Percentiles rank a stretch among this genome's conserved stretches.
phyloP scores from a whole-genome alignment of 2,113 vertebrate species.

The Syrmaticus mikado region DNA sequence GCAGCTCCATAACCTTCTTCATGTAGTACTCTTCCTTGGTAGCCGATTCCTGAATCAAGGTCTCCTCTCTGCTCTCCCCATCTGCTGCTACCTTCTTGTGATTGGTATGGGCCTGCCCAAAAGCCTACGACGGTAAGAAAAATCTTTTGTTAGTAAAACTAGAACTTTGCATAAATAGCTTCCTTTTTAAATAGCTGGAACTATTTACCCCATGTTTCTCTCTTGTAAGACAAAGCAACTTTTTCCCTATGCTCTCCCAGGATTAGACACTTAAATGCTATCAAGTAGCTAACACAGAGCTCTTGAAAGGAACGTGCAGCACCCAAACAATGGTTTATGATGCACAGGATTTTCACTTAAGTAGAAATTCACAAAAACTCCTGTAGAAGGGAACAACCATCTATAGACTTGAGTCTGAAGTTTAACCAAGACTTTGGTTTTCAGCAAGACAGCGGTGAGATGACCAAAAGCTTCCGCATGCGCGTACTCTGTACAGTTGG shows the following conservation, averaged over 20 bases:
- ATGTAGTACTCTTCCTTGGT: conserved; percentile 97
- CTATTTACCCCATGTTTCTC: background rate
- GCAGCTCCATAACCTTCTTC: conserved; percentile 93
- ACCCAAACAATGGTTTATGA: background rate
- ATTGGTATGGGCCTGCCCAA: conserved; percentile 93
- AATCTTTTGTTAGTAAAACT: background rate
- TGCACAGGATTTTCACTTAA: background rate
- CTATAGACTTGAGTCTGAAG: background rate
- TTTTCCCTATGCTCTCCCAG: background rate
- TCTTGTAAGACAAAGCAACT: background rate
- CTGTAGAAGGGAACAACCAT: background rate
- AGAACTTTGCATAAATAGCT: background rate
- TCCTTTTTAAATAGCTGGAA: background rate
- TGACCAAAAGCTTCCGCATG: background rate
- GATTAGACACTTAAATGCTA: background rate
- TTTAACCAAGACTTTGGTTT: background rate
- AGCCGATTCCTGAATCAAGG: conserved; percentile 94
- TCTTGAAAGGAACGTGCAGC: background rate
- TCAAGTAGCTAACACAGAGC: rapidly evolving
- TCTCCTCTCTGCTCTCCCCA: conserved; percentile 96
- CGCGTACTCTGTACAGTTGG: rapidly evolving
- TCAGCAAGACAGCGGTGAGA: background rate
- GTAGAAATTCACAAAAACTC: background rate
- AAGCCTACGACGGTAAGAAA: conserved; percentile 82
- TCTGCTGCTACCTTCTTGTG: conserved; percentile 97